These are phyloP conservation scores for Pteruthius melanotis DNA, from an alignment of 2,113 vertebrate species.

Conservation along the genomic window DNA sequence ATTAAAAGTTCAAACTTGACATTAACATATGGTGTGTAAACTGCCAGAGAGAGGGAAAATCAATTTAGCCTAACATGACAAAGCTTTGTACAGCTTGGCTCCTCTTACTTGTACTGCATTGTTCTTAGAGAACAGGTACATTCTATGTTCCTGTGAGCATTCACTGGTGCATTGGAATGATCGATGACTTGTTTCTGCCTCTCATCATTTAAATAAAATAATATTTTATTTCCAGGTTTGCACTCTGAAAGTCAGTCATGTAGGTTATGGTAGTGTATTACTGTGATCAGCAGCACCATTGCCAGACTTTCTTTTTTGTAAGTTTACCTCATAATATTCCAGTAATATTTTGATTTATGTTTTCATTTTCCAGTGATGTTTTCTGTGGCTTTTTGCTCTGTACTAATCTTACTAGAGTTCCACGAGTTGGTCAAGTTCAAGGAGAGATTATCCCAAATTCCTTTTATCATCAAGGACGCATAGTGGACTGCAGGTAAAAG, in stretches of 20 bases:
- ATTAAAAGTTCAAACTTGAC: neutral
- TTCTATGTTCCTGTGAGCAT: neutral
- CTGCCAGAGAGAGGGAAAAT: neutral
- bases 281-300: neutral
- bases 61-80: neutral
- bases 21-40: accelerated
- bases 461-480: conserved; percentile 92
- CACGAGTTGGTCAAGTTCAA: conserved; percentile 90
- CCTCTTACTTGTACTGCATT: neutral
- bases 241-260: neutral
- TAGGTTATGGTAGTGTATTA: neutral
- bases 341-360: neutral
- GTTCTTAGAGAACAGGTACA: neutral
- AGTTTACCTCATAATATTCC: neutral
- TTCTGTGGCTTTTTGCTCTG: conserved; percentile 98
- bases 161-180: neutral
- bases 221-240: neutral
- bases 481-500: conserved; percentile 94
- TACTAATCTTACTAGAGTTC: conserved; percentile 85
- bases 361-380: conserved; percentile 82
- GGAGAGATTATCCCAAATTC: conserved; percentile 91
- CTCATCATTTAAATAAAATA: neutral
- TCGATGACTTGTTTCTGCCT: neutral
- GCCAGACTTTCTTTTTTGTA: neutral
- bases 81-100: neutral